Evolutionary conservation across 92 coral and sea anemone species (phyloP), one percentile per base, ranked within the genome.

Genomic region (Nematostella vectensis): DNA sequence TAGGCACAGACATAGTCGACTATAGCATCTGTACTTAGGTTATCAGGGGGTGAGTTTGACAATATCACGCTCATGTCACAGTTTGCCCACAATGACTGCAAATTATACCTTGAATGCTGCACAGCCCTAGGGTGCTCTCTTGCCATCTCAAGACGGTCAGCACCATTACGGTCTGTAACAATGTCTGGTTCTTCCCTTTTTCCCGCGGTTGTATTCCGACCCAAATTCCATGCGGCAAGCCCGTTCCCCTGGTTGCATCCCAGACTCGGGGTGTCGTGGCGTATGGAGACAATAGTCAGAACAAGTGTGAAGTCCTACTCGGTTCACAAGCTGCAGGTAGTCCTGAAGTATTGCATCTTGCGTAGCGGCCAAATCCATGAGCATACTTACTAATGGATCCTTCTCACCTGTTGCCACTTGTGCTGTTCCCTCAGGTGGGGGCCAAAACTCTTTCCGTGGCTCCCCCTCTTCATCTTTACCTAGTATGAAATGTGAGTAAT

Each of bases 371-470:
- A 33, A 38, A 28, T 63, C 70, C 70, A 63, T 64, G 16, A 64
- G 60, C 63, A 64, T 53, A 36, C 53, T 53, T 12, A 64, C 63
- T 44, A 64, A 44, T 1, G 70, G 70, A 54, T 64, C 70, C 42
- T 17, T 18, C 2, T 63, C 52, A 15, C 24, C 29, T 33, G 62
- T 18, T 51, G 36, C 25, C 0, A 50, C 47, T 15, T 63, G 44
- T 26, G 62, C 62, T 21, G 70, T 16, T 15, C n/a, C 62, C 49
- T 63, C 70, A 11, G 70, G 70, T 22, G 62, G 48, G 15, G 70
- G 62, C 70, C 70, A 63, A 24, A 31, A 18, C 12, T 31, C 48
- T n/a, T 52, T 63, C 25, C 61, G 23, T 37, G 70, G 52, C 51
- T 50, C 4, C 31, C 50, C 70, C 3, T 63, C 24, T 10, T 52